These are phyloP conservation scores for Hypocryptadius cinnamomeus DNA, from an alignment of 2,113 vertebrate species.

Conservation along the genomic window DNA sequence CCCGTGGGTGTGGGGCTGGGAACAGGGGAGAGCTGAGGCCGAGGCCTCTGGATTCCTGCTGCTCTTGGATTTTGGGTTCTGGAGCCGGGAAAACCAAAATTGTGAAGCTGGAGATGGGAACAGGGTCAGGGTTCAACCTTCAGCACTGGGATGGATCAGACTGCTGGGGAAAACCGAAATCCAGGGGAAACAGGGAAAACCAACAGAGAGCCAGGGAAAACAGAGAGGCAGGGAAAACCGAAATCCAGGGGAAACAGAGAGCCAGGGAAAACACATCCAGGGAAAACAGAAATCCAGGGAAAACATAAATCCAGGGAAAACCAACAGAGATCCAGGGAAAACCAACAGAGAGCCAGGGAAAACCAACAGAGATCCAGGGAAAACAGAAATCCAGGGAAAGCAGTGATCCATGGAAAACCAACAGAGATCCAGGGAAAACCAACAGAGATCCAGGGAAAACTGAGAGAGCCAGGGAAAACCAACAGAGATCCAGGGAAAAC, in stretches of 20 bases:
- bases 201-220: background rate
- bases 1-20: background rate
- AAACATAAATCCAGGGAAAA: background rate
- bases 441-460: too few relatives aligned
- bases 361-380: background rate
- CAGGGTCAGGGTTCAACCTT: background rate
- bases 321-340: background rate
- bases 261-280: background rate
- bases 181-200: background rate
- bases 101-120: background rate
- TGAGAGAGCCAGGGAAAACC: too few relatives aligned
- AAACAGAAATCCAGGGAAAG: background rate
- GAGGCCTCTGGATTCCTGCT: background rate
- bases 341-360: background rate
- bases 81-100: background rate
- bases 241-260: background rate
- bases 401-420: background rate
- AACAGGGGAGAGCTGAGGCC: background rate
- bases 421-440: too few relatives aligned
- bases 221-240: too few relatives aligned
- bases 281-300: background rate
- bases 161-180: background rate
- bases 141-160: background rate
- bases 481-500: background rate
- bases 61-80: background rate